phyloP scores from a whole-genome alignment of 1,140 invertebrate species.

The Drosophila grimshawi region DNA sequence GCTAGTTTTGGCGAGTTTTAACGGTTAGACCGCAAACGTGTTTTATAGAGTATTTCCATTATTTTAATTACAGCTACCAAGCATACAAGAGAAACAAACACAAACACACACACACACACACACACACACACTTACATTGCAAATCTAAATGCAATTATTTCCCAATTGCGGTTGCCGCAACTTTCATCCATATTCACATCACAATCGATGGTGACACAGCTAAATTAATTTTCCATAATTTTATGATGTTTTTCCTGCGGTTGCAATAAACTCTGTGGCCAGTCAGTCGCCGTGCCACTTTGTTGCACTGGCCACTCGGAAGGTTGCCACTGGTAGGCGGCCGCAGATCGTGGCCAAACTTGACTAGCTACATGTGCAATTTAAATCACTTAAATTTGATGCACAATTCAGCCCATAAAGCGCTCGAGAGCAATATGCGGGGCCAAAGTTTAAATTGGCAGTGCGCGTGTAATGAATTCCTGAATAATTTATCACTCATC shows the following conservation, averaged over 20 bases:
- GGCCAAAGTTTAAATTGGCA: slow-evolving; percentile 34
- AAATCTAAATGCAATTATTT: slow-evolving; percentile 61
- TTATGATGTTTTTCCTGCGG: slow-evolving; percentile 52
- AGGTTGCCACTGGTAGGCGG: background rate
- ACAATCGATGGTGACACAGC: slow-evolving; percentile 3
- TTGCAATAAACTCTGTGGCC: slow-evolving; percentile 10
- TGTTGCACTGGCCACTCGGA: background rate
- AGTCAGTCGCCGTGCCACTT: slow-evolving; percentile 1
- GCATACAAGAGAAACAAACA: background rate
- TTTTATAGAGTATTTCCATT: slow-evolving; percentile 63
- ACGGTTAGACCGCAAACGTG: slow-evolving; percentile 55
- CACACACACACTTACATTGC: background rate
- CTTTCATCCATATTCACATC: slow-evolving; percentile 2
- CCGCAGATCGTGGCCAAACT: slow-evolving; percentile 6
- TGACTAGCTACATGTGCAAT: slow-evolving; percentile 57
- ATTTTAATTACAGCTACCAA: slow-evolving; percentile 75
- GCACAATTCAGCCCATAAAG: slow-evolving; percentile 18
- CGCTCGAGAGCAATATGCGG: background rate
- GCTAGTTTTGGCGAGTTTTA: slow-evolving; percentile 44
- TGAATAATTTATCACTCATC: slow-evolving; percentile 68
- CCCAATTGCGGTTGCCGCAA: slow-evolving; percentile 65
- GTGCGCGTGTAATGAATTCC: slow-evolving; percentile 68
- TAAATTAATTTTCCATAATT: slow-evolving; percentile 77
- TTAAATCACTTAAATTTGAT: slow-evolving; percentile 62
- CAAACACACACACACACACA: background rate